Percentiles rank a stretch among this genome's conserved stretches.
Evolutionary conservation across 2,113 vertebrate species (phyloP).

Genomic region (Gavia stellata): DNA sequence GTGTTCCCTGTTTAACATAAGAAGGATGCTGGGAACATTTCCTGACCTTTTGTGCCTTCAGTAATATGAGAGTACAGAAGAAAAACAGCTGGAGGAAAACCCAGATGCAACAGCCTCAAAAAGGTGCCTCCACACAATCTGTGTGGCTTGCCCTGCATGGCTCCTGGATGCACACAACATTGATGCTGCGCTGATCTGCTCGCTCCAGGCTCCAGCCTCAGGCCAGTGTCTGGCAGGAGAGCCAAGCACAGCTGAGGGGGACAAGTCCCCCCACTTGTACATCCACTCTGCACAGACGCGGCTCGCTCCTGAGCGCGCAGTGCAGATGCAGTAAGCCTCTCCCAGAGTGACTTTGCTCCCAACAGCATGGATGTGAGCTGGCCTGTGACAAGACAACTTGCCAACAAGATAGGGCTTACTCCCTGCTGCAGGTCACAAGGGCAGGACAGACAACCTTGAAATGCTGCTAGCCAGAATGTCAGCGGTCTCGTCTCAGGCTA

Average conservation of each 20-base stretch:
- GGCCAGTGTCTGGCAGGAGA: neutral
- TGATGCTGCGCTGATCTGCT: neutral
- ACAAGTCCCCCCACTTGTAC: neutral
- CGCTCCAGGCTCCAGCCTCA: neutral
- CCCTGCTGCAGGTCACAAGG: neutral
- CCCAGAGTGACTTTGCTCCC: neutral
- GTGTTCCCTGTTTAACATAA: neutral
- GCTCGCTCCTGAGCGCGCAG: neutral
- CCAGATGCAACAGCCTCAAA: neutral
- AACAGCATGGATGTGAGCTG: fast-evolving
- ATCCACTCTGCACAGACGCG: neutral
- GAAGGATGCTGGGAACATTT: neutral
- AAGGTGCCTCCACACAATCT: neutral
- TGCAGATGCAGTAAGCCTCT: fast-evolving
- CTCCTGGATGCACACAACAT: neutral
- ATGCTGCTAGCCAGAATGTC: neutral
- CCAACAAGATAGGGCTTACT: fast-evolving
- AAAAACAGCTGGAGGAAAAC: neutral
- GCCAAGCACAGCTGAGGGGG: fast-evolving
- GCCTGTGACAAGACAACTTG: neutral
- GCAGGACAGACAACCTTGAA: neutral
- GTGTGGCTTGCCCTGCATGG: neutral
- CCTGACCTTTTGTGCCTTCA: neutral
- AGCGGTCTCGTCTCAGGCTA: neutral
- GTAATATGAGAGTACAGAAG: neutral